Conservation (phyloP, 2,113 vertebrate genomes). For the human (Homo sapiens) region GRCh38 chr19:39349001-39349500, state of each 20-base stretch:
- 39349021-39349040: neutral
- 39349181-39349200: neutral
- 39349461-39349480: neutral
- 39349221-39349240: neutral
- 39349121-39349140: neutral
- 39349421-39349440: neutral
- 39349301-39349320: neutral
- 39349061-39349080: slow-evolving; percentile 16
- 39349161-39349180: neutral
- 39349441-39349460: neutral
- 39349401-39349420: neutral
- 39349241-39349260: neutral
- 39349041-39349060: neutral
- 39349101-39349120: slow-evolving; percentile 5
- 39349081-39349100: neutral
- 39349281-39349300: neutral
- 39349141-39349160: neutral
- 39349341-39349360: neutral
- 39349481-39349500: slow-evolving; percentile 4
- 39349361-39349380: neutral
- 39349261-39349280: neutral
- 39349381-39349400: neutral
- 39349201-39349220: neutral
- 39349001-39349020: slow-evolving; percentile 42
- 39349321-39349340: neutral